Evolutionary conservation across 2,797 vertebrate genomes (phyloP).

Genomic region (Hydrophis major): DNA sequence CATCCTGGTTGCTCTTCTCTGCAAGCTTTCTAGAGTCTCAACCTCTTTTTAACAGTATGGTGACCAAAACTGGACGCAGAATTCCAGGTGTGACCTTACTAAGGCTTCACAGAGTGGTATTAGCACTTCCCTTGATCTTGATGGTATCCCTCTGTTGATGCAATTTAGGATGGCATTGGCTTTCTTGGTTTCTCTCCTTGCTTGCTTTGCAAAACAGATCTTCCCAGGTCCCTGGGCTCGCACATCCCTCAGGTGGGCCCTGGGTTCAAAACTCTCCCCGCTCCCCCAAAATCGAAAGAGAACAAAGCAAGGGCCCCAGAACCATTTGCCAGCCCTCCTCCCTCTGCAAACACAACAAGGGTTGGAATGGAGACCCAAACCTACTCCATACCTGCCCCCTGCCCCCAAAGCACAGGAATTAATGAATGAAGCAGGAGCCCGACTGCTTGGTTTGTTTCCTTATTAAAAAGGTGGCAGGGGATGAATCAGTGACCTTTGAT

Average conservation of each 20-base stretch:
- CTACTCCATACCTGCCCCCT: no score
- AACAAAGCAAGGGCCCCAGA: background rate
- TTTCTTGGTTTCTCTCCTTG: no score
- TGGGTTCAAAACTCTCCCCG: background rate
- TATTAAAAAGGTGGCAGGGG: slow-evolving; percentile 19
- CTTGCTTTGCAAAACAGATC: background rate
- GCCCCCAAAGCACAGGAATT: background rate
- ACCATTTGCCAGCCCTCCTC: no score
- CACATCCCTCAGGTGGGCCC: no score
- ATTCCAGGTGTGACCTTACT: no score
- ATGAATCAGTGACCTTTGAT: slow-evolving; percentile 7
- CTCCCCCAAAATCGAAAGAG: background rate
- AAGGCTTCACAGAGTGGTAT: no score
- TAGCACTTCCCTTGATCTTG: no score
- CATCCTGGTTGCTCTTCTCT: no score
- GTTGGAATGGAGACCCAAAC: background rate
- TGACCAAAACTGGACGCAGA: no score
- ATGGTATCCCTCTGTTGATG: no score
- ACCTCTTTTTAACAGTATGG: background rate
- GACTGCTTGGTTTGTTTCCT: slow-evolving; percentile 33
- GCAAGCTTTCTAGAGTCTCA: no score
- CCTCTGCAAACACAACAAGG: slow-evolving; percentile 4
- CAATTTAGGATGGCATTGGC: no score
- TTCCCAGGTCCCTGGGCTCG: background rate
- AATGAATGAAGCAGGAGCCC: slow-evolving; percentile 31